A percentile compares a stretch with the other conserved stretches of the same genome.
These are phyloP conservation scores for Phrynocephalus vlangalii DNA, from an alignment of 2,797 vertebrate genomes.

Conservation along the genomic window DNA sequence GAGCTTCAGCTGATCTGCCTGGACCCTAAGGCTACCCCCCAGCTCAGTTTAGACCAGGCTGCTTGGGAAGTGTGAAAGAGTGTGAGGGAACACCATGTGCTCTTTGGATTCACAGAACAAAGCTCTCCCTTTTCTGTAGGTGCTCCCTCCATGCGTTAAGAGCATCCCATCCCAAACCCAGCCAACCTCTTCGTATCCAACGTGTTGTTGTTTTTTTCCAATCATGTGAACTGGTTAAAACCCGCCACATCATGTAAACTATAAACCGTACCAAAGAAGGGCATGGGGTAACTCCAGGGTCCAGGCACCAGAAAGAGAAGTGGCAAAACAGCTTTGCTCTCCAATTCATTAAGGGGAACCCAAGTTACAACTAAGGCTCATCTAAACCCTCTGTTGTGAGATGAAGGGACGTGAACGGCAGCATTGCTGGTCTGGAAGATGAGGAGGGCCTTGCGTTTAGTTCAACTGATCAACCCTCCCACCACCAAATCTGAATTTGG, in stretches of 20 bases:
- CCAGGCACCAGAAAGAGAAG: slow-evolving; percentile 27
- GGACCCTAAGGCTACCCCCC: neutral
- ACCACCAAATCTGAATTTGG: too few relatives aligned
- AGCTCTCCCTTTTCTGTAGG: neutral
- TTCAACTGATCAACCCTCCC: too few relatives aligned
- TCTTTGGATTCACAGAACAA: slow-evolving; percentile 28
- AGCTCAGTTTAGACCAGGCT: neutral
- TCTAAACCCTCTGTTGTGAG: too few relatives aligned
- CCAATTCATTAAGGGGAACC: neutral
- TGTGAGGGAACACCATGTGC: neutral
- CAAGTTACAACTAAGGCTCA: neutral
- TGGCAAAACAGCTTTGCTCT: neutral
- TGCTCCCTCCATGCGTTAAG: too few relatives aligned
- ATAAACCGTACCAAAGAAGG: neutral
- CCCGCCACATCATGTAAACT: too few relatives aligned
- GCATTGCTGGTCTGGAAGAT: too few relatives aligned
- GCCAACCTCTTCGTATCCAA: neutral
- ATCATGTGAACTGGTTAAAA: neutral
- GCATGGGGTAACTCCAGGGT: neutral
- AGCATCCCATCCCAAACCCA: neutral
- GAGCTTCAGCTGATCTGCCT: neutral
- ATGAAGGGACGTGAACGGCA: too few relatives aligned
- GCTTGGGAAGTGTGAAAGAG: neutral
- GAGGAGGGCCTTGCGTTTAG: too few relatives aligned
- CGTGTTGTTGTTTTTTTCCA: too few relatives aligned